Conservation (phyloP, 2,113 vertebrate genomes). For the Bos indicus region DNA sequence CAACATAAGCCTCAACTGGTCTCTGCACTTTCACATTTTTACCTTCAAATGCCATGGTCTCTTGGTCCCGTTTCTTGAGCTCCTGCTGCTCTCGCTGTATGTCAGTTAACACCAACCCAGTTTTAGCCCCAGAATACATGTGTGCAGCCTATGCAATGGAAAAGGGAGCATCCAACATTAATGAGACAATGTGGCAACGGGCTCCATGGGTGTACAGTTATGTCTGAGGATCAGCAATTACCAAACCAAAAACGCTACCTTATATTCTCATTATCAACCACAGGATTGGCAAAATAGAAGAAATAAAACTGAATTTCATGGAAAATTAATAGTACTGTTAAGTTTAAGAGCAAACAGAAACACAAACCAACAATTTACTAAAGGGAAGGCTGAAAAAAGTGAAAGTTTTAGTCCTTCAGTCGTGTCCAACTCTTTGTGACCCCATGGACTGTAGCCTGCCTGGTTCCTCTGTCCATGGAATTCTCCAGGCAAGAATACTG, state of each 20-base stretch:
- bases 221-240: neutral
- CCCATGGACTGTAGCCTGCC: neutral
- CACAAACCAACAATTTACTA: neutral
- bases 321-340: neutral
- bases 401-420: neutral
- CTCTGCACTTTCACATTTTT: neutral
- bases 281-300: neutral
- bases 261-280: neutral
- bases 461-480: neutral
- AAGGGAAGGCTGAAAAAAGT: neutral
- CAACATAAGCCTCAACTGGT: neutral
- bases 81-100: conserved; percentile 90
- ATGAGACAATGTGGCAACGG: neutral
- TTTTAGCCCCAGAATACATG: conserved; percentile 88
- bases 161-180: neutral
- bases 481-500: neutral
- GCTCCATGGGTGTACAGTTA: neutral
- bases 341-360: conserved; percentile 28
- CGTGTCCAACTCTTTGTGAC: neutral
- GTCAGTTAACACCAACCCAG: conserved; percentile 89
- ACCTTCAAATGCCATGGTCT: conserved; percentile 88
- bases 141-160: conserved; percentile 67
- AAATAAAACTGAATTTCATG: neutral
- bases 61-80: conserved; percentile 81
- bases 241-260: neutral